Evolutionary conservation across 2,888 invertebrate species (phyloP), one percentile per base, ranked within the genome.

Genomic region (Sabatieria punctata): DNA sequence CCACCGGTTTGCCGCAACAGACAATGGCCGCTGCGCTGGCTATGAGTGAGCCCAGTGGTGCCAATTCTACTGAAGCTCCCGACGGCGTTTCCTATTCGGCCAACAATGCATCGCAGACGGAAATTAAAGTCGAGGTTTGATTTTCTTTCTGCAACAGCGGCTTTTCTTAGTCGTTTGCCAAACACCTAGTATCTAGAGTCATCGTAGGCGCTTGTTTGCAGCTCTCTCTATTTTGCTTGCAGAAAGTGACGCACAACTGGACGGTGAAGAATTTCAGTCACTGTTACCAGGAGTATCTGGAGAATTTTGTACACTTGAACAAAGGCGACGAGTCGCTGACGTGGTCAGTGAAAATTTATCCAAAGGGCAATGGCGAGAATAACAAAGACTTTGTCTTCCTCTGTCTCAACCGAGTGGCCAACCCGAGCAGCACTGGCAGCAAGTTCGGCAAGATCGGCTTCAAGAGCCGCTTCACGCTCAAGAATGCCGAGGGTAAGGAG

Each of bases 351-450:
- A 64, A 64, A 52, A 64, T 64, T 21, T 64, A 64, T 46, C 64
- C 64, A 3, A 64, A 64, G 49, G 64, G 63, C 18, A 64, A 64
- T 41, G 59, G 59, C 23, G 60, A 62, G 46, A 62, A 60, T 46
- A 63, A 61, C 51, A 63, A 64, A 53, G 64, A 64, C 44, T 64
- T 64, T 49, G 64, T 64, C 15, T 64, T 64, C 43, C 53, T 64
- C 4, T 64, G 64, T 43, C 50, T 64, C 38, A 64, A 64, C 52
- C 55, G 63, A 13, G 60, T 63, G 13, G 49, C n/a, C 25, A n/a
- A 2, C 4, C 4, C 8, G 4, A 21, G 21, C 25, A 23, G 8
- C 39, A 8, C n/a, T n/a, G 3, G 4, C 22, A 30, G 42, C 26
- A 45, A 48, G 40, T 41, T 48, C 21, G 41, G 43, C 26, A 48